Base-by-base conservation (phyloP, 2,113 vertebrate species). In the Anarhynchus alexandrinus region DNA sequence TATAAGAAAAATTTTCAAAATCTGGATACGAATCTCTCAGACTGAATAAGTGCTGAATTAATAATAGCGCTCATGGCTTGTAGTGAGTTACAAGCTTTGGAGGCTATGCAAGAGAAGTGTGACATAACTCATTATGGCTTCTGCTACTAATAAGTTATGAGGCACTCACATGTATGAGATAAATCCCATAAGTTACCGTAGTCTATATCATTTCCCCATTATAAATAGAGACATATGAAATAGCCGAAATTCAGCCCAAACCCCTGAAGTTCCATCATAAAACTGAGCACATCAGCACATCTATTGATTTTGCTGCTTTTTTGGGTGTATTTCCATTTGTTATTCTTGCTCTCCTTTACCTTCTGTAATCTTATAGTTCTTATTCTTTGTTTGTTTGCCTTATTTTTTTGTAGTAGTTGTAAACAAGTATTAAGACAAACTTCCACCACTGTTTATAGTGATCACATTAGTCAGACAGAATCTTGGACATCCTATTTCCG, bases 121-220 rank as follows among this genome's bases (percentile, higher is more conserved):
- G 94, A 94, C 93, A 97, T 98, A 97, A 97, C 73, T 98, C 96
- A 97, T 96, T 95, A 96, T 92, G 90, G 89, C 82, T 98, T 94
- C 86, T 54, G 88, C 92, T 94, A 86, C 93, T 97, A 96, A 96
- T 98, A 98, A 98, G 88, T 97, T 97, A 97, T 64, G 89, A 97
- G 83, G 40, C 79, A 81, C 79, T 98, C 92, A 92, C 67, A 66
- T 54, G 42, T 93, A 90, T 88, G 96, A 98, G 94, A 97, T 93
- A 98, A 98, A 97, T 74, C 88, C 62, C 79, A 34, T 97, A 97
- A 98, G 83, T 96, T 98, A 97, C 93, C 86, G 54, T 80, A 93
- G 67, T 87, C 90, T 98, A 88, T 96, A 98, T 98, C 94, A 97
- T 96, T 85, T 95, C 95, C 95, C 95, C 89, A 91, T 97, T 98